These are phyloP conservation scores for Clytia hemisphaerica DNA, from an alignment of 30 jellyfish, hydroid and myxozoan genomes.

Conservation along the genomic window DNA sequence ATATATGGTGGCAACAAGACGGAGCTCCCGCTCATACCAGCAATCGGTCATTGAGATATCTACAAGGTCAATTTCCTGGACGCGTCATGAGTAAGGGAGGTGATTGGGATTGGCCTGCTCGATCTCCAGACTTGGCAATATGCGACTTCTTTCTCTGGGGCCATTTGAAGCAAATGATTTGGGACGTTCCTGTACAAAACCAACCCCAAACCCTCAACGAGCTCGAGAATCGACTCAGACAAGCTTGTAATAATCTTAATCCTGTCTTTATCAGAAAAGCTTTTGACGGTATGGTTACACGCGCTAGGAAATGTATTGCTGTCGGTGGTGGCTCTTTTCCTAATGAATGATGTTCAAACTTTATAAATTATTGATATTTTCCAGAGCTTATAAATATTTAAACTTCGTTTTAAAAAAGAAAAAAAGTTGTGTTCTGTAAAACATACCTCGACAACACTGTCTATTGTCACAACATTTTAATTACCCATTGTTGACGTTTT, in stretches of 20 bases:
- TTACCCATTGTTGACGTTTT: too few relatives aligned
- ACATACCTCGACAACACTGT: too few relatives aligned
- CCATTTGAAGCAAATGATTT: neutral
- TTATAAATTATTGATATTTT: too few relatives aligned
- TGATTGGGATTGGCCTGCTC: neutral
- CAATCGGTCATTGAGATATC: neutral
- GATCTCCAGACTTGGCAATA: too few relatives aligned
- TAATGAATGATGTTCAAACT: too few relatives aligned
- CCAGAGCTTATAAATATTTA: too few relatives aligned
- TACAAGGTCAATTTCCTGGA: neutral
- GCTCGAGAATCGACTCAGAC: neutral
- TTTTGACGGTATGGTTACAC: neutral
- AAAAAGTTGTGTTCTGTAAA: too few relatives aligned
- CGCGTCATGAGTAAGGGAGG: neutral
- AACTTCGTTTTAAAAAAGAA: too few relatives aligned
- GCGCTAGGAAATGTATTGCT: too few relatives aligned
- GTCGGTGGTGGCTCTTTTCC: too few relatives aligned
- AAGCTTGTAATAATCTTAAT: neutral
- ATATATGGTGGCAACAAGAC: conserved; percentile 11
- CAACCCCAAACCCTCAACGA: neutral
- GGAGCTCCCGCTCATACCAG: conserved; percentile 13
- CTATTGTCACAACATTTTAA: too few relatives aligned
- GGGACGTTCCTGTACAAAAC: neutral
- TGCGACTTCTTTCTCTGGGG: too few relatives aligned
- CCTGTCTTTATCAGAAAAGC: neutral